Base-by-base conservation (phyloP, 1,140 invertebrate genomes). In the Drosophila auraria region DNA sequence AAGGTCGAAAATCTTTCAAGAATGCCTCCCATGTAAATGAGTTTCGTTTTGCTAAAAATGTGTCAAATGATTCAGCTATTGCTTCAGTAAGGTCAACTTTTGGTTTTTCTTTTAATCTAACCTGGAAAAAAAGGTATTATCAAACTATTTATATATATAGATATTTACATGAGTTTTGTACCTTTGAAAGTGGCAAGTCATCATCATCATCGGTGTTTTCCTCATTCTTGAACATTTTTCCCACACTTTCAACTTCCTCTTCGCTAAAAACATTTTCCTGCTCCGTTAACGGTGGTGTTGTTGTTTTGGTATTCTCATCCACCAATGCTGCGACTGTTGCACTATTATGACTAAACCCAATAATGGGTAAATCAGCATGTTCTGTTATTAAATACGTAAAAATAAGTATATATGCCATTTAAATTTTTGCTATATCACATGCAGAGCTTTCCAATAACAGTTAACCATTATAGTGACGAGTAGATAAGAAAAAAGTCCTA, bases 151-250 rank as follows among this genome's bases (percentile, higher is more conserved):
- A 11, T n/a, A 33, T 17, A 25, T 56, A 47, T 25, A 40, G 1
- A 1, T 15, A 44, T 20, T 63, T 44, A 44, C 12, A 51, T 20
- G 7, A 50, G 33, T 38, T 20, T 53, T 56, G 94, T 23, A 96
- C 95, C 92, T 96, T 96, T 60, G 96, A 96, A 38, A 97, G 92
- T 40, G 96, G 97, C 65, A 97, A 94, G 91, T 98, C 97, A 83
- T 98, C 97, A 91, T 98, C 97, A 87, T 98, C 97, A 30, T 97
- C 97, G 72, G 97, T 96, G 78, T 92, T 83, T 64, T 97, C 96
- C 71, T 96, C 96, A 50, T 94, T 94, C 58, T 93, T 93, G 53
- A 93, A 93, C 38, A 66, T 93, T 87, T 93, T 94, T 15, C 94
- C 79, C 23, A 94, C 78, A 54, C 63, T 76, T 36, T 97, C 96